These are phyloP conservation scores for Epinotia brunnichana DNA, from an alignment of 2,888 invertebrate genomes.

Conservation along the genomic window DNA sequence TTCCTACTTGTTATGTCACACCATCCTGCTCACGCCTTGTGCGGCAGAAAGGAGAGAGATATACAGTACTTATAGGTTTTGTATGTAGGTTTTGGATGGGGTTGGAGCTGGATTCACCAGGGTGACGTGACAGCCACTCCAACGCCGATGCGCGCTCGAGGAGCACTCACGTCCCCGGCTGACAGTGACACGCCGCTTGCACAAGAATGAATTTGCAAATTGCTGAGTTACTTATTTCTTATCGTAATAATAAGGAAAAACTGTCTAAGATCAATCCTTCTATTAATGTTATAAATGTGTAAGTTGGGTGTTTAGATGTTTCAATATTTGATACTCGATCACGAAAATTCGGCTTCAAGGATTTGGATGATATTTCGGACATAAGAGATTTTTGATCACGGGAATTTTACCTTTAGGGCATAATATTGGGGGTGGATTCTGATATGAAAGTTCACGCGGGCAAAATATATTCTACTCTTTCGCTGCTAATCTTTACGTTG, in stretches of 20 bases:
- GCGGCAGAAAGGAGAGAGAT: constrained; percentile 11
- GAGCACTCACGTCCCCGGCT: constrained; percentile 48
- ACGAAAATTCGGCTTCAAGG: no score
- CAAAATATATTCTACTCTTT: no score
- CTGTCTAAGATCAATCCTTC: no score
- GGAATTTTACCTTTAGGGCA: no score
- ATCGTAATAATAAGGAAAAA: no score
- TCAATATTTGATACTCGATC: background rate
- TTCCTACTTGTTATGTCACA: background rate
- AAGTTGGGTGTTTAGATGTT: no score
- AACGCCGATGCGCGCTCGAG: constrained; percentile 56
- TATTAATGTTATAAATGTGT: no score
- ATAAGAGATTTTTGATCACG: no score
- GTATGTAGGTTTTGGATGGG: constrained; percentile 22
- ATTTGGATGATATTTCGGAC: no score
- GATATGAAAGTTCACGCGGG: no score
- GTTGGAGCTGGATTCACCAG: constrained; percentile 45
- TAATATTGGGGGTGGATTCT: no score
- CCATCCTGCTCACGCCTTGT: constrained; percentile 10
- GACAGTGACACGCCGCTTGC: constrained; percentile 45
- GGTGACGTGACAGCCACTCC: constrained; percentile 58
- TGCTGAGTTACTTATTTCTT: constrained; percentile 22
- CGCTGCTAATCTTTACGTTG: no score
- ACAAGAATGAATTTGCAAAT: constrained; percentile 39
- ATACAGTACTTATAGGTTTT: constrained; percentile 8